Conservation (phyloP, 2,797 vertebrate species). For the Manis javanica region DNA sequence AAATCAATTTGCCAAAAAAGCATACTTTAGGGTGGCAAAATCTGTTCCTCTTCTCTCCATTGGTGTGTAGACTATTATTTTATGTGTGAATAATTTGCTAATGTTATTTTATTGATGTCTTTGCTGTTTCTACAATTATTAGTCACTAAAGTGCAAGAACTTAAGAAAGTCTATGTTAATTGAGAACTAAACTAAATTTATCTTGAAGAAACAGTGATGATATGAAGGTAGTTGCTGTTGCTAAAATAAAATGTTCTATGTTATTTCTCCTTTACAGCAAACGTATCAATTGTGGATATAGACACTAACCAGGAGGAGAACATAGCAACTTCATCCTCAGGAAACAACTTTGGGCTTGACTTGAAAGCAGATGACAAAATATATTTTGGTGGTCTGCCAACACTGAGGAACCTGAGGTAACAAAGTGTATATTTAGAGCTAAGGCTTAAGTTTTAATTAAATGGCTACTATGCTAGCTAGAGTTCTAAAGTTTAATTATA, state of each 20-base stretch:
- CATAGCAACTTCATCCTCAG: conserved; percentile 89
- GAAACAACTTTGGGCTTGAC: conserved; percentile 95
- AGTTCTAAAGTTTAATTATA: conserved; percentile 66
- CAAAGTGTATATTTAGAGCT: background rate
- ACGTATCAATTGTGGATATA: conserved; percentile 93
- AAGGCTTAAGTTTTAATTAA: conserved; percentile 64
- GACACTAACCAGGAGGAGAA: conserved; percentile 92
- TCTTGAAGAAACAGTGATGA: background rate
- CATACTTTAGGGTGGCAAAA: no score
- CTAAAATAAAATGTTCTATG: conserved; percentile 50
- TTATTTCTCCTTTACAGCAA: conserved; percentile 88
- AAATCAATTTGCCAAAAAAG: no score
- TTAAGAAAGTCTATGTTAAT: background rate
- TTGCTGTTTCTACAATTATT: background rate
- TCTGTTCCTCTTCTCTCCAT: no score
- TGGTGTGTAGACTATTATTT: background rate
- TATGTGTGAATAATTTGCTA: background rate
- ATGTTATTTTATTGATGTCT: background rate
- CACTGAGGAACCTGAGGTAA: conserved; percentile 95
- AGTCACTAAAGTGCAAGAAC: background rate
- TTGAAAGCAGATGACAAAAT: conserved; percentile 95
- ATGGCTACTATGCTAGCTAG: conserved; percentile 41
- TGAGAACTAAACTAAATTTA: background rate
- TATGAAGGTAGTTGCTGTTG: background rate
- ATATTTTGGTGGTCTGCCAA: conserved; percentile 97